phyloP scores from a whole-genome alignment of 2,797 vertebrate genomes.

The Mormyrus proboscirostris region DNA sequence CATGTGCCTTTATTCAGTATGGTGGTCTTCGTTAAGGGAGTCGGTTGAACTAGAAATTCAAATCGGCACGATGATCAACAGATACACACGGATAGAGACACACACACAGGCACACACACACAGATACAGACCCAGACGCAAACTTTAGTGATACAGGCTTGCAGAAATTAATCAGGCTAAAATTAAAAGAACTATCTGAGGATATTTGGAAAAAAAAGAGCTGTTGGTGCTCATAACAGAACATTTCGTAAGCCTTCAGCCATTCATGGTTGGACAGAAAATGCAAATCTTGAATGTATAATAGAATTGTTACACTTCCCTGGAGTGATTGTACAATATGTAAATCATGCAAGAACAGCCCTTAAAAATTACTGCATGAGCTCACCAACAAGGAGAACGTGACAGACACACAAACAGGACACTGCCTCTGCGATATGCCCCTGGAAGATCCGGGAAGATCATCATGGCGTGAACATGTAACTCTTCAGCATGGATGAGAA shows the following conservation, averaged over 20 bases:
- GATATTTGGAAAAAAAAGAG: not conserved
- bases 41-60: not conserved
- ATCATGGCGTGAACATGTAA: not conserved
- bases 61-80: not conserved
- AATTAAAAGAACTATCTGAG: not conserved
- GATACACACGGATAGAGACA: not conserved
- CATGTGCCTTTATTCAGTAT: not conserved
- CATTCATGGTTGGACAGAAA: not conserved
- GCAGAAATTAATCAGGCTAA: not conserved
- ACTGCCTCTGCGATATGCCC: not conserved
- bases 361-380: not conserved
- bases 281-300: not conserved
- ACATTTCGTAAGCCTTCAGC: not conserved
- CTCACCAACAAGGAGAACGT: not conserved
- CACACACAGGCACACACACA: not conserved
- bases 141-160: not conserved
- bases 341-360: not conserved
- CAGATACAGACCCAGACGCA: not conserved
- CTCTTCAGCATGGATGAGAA: not conserved
- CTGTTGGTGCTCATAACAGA: not conserved
- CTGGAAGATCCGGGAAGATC: not conserved
- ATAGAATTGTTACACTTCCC: not conserved
- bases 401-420: not conserved
- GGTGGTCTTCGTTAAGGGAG: not conserved
- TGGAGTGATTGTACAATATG: not conserved